phyloP scores from a whole-genome alignment of 2,113 vertebrate genomes.

The Catharus fuscescens region DNA sequence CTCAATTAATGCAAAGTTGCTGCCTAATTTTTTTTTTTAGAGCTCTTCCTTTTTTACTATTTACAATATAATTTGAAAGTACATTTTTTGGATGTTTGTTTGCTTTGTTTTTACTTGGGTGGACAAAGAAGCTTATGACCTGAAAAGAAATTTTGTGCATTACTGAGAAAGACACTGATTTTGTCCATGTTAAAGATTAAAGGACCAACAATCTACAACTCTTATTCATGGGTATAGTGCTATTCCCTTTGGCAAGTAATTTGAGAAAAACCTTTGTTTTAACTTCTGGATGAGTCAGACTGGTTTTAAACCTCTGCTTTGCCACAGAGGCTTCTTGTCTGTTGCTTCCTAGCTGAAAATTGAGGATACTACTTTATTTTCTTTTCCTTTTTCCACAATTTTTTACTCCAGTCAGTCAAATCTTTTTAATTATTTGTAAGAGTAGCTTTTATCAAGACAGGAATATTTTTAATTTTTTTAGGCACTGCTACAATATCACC shows the following conservation, averaged over 20 bases:
- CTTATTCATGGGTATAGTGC: not conserved
- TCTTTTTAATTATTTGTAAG: not conserved
- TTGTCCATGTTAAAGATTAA: not conserved
- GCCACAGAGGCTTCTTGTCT: not conserved
- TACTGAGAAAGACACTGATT: not conserved
- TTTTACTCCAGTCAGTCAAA: not conserved
- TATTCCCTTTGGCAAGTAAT: not conserved
- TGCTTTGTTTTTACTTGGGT: not conserved
- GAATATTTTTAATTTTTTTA: not conserved
- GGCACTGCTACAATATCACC: not conserved
- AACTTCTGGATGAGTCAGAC: not conserved
- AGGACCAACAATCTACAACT: not conserved
- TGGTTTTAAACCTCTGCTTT: not conserved
- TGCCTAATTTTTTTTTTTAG: not conserved
- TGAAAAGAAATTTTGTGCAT: not conserved
- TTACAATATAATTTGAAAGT: not conserved
- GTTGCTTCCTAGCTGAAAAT: not conserved
- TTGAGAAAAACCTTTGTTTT: not conserved
- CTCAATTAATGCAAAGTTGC: not conserved
- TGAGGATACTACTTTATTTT: not conserved
- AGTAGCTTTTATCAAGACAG: not conserved
- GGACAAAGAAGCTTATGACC: not conserved
- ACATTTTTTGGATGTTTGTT: not conserved
- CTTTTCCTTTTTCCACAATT: not conserved
- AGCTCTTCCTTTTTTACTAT: not conserved